Conservation (phyloP, 2,113 vertebrate genomes). For the Mixornis gularis region DNA sequence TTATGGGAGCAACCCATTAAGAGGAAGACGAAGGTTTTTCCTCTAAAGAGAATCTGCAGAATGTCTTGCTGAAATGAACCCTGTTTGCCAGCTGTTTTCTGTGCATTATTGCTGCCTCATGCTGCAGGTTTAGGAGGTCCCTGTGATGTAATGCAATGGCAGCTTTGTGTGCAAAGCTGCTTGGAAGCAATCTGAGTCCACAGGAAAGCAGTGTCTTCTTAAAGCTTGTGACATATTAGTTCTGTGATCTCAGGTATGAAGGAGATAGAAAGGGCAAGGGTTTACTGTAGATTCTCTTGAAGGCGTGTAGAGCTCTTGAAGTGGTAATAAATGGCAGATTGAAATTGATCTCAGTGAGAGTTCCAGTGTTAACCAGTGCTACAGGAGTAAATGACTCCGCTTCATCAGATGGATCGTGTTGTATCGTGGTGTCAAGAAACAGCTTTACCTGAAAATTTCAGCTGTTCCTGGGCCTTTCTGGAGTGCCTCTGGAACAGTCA, state of each 20-base stretch:
- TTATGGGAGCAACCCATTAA: constrained; percentile 3
- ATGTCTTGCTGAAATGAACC: constrained; percentile 6
- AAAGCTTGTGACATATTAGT: constrained; percentile 27
- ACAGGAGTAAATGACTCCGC: background rate
- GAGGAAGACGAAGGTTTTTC: background rate
- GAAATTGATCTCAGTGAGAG: background rate
- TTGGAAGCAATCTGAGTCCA: constrained; percentile 11
- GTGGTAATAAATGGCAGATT: constrained; percentile 43
- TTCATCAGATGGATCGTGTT: background rate
- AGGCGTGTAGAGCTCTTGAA: constrained; percentile 28
- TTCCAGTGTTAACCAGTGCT: background rate
- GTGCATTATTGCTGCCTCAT: constrained; percentile 2
- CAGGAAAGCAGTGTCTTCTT: constrained; percentile 50
- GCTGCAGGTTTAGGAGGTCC: background rate
- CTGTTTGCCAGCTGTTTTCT: constrained; percentile 3
- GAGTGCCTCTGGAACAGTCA: background rate
- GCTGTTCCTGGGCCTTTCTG: background rate
- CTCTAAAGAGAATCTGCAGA: background rate
- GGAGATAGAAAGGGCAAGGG: constrained; percentile 57
- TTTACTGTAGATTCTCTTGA: constrained; percentile 36
- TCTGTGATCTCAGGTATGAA: constrained; percentile 51
- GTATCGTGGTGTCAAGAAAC: background rate
- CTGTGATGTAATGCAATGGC: background rate
- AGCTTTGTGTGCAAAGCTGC: constrained; percentile 43
- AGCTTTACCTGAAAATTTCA: background rate